Base-by-base conservation (phyloP, 2,888 invertebrate species). In the Oscheius sp. region DNA sequence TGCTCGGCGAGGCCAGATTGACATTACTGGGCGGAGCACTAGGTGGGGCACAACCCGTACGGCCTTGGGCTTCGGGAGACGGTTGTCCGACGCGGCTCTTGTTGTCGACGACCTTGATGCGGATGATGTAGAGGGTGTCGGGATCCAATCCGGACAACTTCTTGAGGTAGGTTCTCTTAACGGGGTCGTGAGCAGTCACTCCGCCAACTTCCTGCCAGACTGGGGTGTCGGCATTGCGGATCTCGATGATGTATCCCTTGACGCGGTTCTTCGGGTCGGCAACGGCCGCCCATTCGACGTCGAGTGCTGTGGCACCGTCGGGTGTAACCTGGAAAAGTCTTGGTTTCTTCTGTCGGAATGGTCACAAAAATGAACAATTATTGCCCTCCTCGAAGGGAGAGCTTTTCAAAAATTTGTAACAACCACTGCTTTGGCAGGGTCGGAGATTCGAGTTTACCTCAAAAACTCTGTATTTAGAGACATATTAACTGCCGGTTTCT, bases 101-200 rank as follows among this genome's bases (percentile, higher is more conserved):
- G 47, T 84, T 78, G 79, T 89, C 89, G 48, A 89, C 87, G 47
- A 88, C 88, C 74, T 88, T 85, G 80, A 90, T 90, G 86, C 90
- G 88, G 13, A 91, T 89, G 71, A 89, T 87, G 80, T 91, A 91
- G 63, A 89, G 89, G 2, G 90, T 90, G 80, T 89, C 89, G 4
- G 91, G 87, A 58, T 89, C 87, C 37, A 91, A 86, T 10, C 88
- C 87, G 4, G 88, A 86, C 35, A 91, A 78, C 50, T 89, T 89
- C 81, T 89, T 83, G 74, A 79, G 74, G 79, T 89, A 89, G 32
- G 76, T 79, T 13, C 81, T 76, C 76, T 86, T 88, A n/a, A 82
- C 82, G 29, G 80, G 60, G 50, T 87, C 87, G 79, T 89, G 88
- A 9, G 78, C 76, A 3, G 84, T 82, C 9, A 86, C 76, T 32